Conservation (phyloP, 2,888 invertebrate genomes). For the Crematogaster levior region DNA sequence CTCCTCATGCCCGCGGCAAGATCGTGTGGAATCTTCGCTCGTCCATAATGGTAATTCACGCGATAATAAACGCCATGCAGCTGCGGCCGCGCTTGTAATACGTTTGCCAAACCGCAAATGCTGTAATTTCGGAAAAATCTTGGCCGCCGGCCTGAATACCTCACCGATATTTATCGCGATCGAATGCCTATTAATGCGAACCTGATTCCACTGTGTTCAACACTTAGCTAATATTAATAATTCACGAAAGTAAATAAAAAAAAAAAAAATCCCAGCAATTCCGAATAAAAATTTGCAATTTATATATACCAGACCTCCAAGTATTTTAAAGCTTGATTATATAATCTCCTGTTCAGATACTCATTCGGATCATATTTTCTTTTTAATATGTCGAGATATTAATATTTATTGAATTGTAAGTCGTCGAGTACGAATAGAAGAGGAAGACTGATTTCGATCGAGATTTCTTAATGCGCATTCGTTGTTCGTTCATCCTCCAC, state of each 20-base stretch:
- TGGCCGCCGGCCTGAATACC: conserved; percentile 77
- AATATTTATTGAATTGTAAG: background rate
- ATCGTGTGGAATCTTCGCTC: conserved; percentile 70
- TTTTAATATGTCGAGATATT: background rate
- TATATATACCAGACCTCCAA: background rate
- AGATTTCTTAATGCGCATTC: background rate
- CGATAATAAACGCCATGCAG: conserved; percentile 74
- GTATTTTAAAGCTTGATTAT: background rate
- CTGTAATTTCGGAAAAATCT: conserved; percentile 76
- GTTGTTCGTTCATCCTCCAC: background rate
- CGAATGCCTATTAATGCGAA: conserved; percentile 26
- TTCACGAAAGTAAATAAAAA: background rate
- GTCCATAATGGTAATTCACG: conserved; percentile 72
- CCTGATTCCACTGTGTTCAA: background rate
- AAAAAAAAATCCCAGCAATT: background rate
- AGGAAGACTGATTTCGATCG: background rate
- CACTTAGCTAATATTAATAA: conserved; percentile 1
- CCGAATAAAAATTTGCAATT: background rate
- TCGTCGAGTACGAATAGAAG: background rate
- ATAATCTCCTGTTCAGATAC: too few relatives aligned
- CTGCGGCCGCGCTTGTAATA: conserved; percentile 77
- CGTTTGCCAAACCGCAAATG: conserved; percentile 82
- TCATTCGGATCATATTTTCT: background rate
- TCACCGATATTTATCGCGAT: conserved; percentile 61
- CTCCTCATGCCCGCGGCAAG: conserved; percentile 42